Base-by-base conservation (phyloP, 2,888 invertebrate genomes). In the Eristalinus sepulchralis region DNA sequence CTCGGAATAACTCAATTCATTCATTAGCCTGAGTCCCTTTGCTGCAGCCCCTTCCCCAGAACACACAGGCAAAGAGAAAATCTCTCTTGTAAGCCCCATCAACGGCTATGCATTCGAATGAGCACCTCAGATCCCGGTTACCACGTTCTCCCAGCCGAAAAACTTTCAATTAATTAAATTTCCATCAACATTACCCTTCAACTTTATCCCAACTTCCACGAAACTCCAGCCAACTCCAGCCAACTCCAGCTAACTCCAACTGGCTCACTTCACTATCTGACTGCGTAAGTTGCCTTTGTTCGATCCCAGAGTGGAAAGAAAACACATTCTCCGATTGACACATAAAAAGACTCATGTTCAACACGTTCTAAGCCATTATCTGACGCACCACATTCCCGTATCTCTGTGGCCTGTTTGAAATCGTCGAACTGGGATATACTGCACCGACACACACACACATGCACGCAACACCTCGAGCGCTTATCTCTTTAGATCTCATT, bases 401-500 rank as follows among this genome's bases (percentile, higher is more conserved):
- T 64, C 22, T 70, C 59, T 59, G 71, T 73, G 67, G 68, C 63
- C 66, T 47, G 47, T 64, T 63, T 31, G 20, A 1, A 47, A 47
- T 47, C n/a, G 79, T 70, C 63, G 59, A 60, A 59, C 64, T 76
- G 70, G 71, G 70, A 63, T 70, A 75, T 75, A 27, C 27, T 27
- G 2, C 27, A 5, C 27, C 27, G 2, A 2, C 5, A 5, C 27
- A 27, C 27, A 27, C 27, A 27, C 2, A 27, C 80, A 68, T 66
- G 75, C 75, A 64, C 60, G 36, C 17, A 62, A 76, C 75, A 76
- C 81, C 75, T 79, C 70, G 24, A 17, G 13, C 62, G 75, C 70
- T 76, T 84, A 84, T 84, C 84, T 64, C 55, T 76, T 80, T 39
- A 55, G 62, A 84, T 84, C 84, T 84, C 75, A 67, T 84, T 84